Evolutionary conservation across 2,888 invertebrate genomes (phyloP).

Genomic region (Tipula lateralis): DNA sequence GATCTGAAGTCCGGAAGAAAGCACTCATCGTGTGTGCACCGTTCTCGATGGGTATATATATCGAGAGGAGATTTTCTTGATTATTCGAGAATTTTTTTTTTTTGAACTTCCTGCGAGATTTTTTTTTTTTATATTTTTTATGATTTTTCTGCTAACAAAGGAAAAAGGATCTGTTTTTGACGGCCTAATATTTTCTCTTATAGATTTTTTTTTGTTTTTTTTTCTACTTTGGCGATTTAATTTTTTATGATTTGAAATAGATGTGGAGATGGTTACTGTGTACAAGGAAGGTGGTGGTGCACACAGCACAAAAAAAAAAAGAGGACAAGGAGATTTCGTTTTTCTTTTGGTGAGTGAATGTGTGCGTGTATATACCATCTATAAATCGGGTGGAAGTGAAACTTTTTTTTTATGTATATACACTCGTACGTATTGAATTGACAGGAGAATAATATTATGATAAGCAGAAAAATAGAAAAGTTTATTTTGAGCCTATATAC

Average conservation of each 20-base stretch:
- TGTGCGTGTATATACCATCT: neutral
- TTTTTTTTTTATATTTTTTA: constrained; percentile 1
- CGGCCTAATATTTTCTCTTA: constrained; percentile 19
- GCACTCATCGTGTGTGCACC: neutral
- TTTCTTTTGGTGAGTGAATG: neutral
- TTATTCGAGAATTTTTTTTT: neutral
- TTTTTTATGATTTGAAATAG: constrained; percentile 24
- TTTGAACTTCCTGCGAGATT: neutral
- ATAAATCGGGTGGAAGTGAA: neutral
- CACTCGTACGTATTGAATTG: neutral
- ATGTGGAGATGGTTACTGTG: neutral
- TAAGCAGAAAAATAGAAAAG: neutral
- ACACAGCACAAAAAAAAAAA: no score
- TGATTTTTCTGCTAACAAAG: constrained; percentile 1
- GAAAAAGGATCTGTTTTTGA: constrained; percentile 19
- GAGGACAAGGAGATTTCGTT: neutral
- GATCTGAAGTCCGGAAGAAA: neutral
- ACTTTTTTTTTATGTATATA: neutral
- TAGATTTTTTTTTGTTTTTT: neutral
- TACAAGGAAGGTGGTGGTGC: neutral
- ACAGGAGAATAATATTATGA: constrained; percentile 24
- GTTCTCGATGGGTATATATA: neutral
- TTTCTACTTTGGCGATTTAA: constrained; percentile 11
- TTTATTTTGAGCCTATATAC: neutral
- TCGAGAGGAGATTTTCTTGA: no score